Evolutionary conservation across 2,113 vertebrate species (phyloP), one percentile per base, ranked within the genome.

Genomic region (Parus major): DNA sequence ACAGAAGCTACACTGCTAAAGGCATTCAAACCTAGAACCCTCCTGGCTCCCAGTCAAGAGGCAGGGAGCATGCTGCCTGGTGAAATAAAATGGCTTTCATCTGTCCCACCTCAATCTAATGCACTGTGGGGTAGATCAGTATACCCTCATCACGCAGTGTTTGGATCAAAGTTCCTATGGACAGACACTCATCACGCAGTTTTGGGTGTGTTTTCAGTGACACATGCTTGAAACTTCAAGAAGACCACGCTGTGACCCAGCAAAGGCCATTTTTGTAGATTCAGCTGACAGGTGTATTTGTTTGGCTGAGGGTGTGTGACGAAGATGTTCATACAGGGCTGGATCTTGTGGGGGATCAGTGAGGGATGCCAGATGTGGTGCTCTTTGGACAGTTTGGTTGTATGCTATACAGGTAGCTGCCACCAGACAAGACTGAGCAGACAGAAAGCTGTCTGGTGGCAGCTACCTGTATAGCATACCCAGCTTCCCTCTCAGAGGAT

Each of bases 221-320:
- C 4, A 23, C 5, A 4, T 11, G 27, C 63, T 79, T 1, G 0
- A 82, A 92, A 61, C 15, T 27, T 42, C 21, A 63, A 29, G n/a
- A 73, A 2, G 7, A 69, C 10, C 10, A 4, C 3, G 19, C 10
- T 70, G n/a, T 17, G 19, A 78, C 28, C 16, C n/a, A 75, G n/a
- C 5, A 2, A 47, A 66, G 12, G 27, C 28, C 0, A 1, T 29
- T 86, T 75, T 44, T 3, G 3, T 35, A 59, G 39, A 31, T n/a
- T 59, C 28, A 63, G 22, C 23, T 8, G 1, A 36, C 41, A 55
- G 49, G 21, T 15, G 12, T 25, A 11, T n/a, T 39, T 87, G 55
- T 35, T 27, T 42, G 27, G 42, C 19, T 9, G 17, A 10, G 55
- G 7, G 16, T 49, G 28, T 63, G 44, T 47, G 69, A 47, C 31